Percentiles rank a stretch among this genome's conserved stretches.
These are phyloP conservation scores for Dorcus parallelipipedus DNA, from an alignment of 2,888 invertebrate genomes.

Conservation along the genomic window DNA sequence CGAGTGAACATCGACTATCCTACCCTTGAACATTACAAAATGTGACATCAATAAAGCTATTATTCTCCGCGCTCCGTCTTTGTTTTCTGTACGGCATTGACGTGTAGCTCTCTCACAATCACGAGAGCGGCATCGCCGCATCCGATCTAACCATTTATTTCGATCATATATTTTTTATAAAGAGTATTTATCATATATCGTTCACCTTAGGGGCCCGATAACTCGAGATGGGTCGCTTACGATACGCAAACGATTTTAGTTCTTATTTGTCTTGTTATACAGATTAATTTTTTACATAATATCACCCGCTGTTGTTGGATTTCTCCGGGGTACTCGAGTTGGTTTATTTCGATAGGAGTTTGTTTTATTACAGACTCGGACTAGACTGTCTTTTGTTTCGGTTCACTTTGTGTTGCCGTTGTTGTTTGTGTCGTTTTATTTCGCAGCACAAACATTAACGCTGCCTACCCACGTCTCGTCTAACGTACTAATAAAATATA, in stretches of 20 bases:
- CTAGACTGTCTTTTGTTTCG: conserved; percentile 30
- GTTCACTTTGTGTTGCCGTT: conserved; percentile 19
- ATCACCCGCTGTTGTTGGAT: conserved; percentile 21
- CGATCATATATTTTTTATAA: conserved; percentile 42
- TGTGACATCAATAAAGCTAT: conserved; percentile 3
- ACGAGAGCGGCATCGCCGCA: conserved; percentile 2
- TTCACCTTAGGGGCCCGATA: conserved; percentile 29
- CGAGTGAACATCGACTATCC: no score
- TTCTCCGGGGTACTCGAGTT: conserved; percentile 23
- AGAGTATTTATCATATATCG: conserved; percentile 43
- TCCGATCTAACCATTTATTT: conserved; percentile 42
- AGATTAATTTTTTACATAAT: conserved; percentile 17
- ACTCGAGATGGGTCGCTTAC: conserved; percentile 23
- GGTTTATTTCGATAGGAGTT: conserved; percentile 28
- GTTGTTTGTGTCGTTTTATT: conserved; percentile 16
- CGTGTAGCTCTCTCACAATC: not conserved
- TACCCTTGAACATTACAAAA: not conserved
- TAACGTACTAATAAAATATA: not conserved
- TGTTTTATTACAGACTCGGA: conserved; percentile 29
- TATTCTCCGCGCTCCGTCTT: conserved; percentile 1
- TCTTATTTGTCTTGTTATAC: conserved; percentile 21
- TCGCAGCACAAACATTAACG: not conserved
- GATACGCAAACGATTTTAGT: conserved; percentile 25
- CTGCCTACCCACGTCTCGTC: not conserved
- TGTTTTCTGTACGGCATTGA: not conserved